A percentile compares a stretch with the other conserved stretches of the same genome.
Conservation (phyloP, 2,888 invertebrate species). For the Heliconius erato region DNA sequence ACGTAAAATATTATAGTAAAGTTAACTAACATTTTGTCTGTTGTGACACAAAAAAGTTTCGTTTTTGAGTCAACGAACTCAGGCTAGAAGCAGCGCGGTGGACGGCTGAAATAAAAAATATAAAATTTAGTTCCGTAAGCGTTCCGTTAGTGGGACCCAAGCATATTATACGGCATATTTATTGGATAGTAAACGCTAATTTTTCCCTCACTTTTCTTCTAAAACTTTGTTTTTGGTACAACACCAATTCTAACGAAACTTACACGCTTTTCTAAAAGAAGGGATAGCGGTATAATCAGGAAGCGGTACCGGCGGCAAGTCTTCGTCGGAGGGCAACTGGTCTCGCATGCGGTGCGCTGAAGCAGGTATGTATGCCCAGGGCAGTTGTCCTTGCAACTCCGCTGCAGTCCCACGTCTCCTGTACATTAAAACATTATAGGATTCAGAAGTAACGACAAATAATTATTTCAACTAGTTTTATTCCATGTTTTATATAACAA, state of each 20-base stretch:
- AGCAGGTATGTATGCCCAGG: slow-evolving; percentile 86
- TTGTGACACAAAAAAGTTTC: slow-evolving; percentile 60
- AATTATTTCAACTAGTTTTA: not conserved
- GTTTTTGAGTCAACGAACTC: slow-evolving; percentile 71
- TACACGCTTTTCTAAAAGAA: slow-evolving; percentile 76
- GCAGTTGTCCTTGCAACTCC: slow-evolving; percentile 86
- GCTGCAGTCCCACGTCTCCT: slow-evolving; percentile 73
- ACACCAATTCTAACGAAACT: slow-evolving; percentile 54
- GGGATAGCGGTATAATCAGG: slow-evolving; percentile 86
- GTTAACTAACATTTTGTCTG: slow-evolving; percentile 63
- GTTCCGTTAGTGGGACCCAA: not conserved
- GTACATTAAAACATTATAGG: not conserved
- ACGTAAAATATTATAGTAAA: slow-evolving; percentile 12
- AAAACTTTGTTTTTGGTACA: not conserved
- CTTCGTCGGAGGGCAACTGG: slow-evolving; percentile 81
- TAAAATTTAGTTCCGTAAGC: not conserved
- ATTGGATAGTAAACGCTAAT: not conserved
- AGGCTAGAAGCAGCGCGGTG: slow-evolving; percentile 74
- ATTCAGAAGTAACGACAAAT: not conserved
- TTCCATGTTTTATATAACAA: not conserved
- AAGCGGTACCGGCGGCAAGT: slow-evolving; percentile 86
- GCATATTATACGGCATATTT: too few relatives aligned
- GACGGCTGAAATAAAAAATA: slow-evolving; percentile 65
- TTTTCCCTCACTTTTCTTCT: not conserved
- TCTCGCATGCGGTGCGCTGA: slow-evolving; percentile 76